Percentiles rank a stretch among this genome's conserved stretches.
Evolutionary conservation across 2,888 invertebrate species (phyloP).

Genomic region (Volucella bombylans): DNA sequence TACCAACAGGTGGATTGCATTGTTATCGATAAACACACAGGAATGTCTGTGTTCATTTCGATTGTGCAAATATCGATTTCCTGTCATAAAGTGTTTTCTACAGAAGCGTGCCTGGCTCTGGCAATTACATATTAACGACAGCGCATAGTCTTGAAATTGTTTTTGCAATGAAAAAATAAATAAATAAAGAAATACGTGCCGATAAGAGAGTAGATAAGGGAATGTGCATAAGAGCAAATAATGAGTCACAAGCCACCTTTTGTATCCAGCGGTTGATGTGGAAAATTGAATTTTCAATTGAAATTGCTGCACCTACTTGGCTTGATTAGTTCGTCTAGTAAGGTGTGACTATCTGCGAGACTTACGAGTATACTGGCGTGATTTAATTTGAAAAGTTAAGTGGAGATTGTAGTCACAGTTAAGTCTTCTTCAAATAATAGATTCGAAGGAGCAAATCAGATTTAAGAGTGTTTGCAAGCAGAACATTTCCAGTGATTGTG

Average conservation of each 20-base stretch:
- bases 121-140: not conserved
- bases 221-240: not conserved
- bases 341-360: not conserved
- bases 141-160: no score
- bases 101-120: not conserved
- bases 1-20: constrained; percentile 45
- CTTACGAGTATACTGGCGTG: no score
- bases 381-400: no score
- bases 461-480: no score
- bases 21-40: constrained; percentile 31
- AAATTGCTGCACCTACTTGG: not conserved
- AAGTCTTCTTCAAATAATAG: no score
- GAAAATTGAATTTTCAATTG: constrained; percentile 7
- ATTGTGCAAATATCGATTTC: constrained; percentile 31
- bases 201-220: constrained; percentile 1
- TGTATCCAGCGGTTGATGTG: not conserved
- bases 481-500: no score
- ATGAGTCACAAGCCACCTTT: not conserved
- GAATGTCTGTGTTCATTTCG: not conserved
- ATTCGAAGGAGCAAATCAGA: no score
- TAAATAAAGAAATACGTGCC: no score
- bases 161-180: no score
- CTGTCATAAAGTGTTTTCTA: not conserved
- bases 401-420: no score
- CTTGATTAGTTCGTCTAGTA: not conserved